Evolutionary conservation across 2,888 invertebrate genomes (phyloP), one percentile per base, ranked within the genome.

Genomic region (Dexiosoma caninum): DNA sequence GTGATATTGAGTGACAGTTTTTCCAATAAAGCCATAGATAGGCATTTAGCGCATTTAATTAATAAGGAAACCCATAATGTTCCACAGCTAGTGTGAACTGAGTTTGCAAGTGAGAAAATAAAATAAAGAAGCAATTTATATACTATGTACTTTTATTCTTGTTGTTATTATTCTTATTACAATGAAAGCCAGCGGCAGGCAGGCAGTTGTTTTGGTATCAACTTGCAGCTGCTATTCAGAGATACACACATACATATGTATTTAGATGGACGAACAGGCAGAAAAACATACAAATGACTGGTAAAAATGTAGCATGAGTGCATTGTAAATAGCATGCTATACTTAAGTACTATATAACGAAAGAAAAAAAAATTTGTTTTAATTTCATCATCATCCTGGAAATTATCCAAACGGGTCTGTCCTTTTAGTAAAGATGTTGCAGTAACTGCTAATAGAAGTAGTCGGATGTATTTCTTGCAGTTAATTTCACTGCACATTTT

Each of bases 191-290:
- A 70, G 40, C 37, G n/a, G 21, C 21, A 23, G 12, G 27, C 55
- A 60, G 37, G 23, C 70, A 72, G 44, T 75, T 80, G 70, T 42
- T 66, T 51, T 80, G 64, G 66, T 64, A 80, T 75, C 14, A 57
- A 66, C 64, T 75, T 80, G 70, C 79, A 80, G 79, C 79, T 80
- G 79, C 75, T 49, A 30, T 37, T 40, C 30, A 9, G 40, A 40
- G 6, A 35, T 2, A 57, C n/a, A n/a, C n/a, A n/a, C n/a, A n/a
- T n/a, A n/a, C n/a, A n/a, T n/a, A n/a, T n/a, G n/a, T n/a, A n/a
- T n/a, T n/a, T n/a, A n/a, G n/a, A n/a, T n/a, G n/a, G 21, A 64
- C 19, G 44, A 16, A 57, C 46, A 40, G 7, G 32, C 51, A 55
- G 8, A 72, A 0, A 49, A 46, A 32, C 37, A 44, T 19, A n/a